A percentile compares a stretch with the other conserved stretches of the same genome.
Conservation (phyloP, 2,797 vertebrate genomes). For the Telmatherina bonti region DNA sequence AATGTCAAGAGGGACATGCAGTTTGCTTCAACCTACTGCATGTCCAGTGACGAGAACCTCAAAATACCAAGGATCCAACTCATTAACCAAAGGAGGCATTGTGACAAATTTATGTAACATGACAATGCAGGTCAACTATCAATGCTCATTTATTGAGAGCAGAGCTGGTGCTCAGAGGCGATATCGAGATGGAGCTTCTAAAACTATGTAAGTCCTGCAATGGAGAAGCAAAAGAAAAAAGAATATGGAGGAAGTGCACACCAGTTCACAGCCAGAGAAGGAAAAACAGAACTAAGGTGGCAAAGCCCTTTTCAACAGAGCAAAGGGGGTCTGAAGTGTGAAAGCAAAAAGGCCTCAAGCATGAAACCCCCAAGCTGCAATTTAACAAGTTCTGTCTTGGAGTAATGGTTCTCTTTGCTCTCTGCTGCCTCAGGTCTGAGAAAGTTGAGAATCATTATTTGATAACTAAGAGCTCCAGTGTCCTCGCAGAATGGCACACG, state of each 20-base stretch:
- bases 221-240: constrained; percentile 4
- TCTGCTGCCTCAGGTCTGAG: constrained; percentile 7
- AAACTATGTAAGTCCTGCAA: constrained; percentile 3
- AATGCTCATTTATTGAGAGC: constrained; percentile 2
- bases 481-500: constrained; percentile 6
- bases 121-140: background rate
- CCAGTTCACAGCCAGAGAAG: constrained; percentile 7
- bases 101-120: background rate
- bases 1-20: constrained; percentile 26
- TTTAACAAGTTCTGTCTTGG: constrained; percentile 52
- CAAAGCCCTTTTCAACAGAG: constrained; percentile 18
- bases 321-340: constrained; percentile 25
- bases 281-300: constrained; percentile 22
- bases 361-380: constrained; percentile 49
- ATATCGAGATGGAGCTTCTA: constrained; percentile 10
- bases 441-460: constrained; percentile 44
- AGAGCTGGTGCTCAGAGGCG: constrained; percentile 12
- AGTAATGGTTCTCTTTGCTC: constrained; percentile 48
- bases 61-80: constrained; percentile 40
- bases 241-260: constrained; percentile 7
- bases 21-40: constrained; percentile 20
- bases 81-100: background rate
- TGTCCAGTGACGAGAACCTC: constrained; percentile 25
- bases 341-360: constrained; percentile 42
- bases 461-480: constrained; percentile 27